Percentiles rank a stretch among this genome's conserved stretches.
These are phyloP conservation scores for Labroides dimidiatus DNA, from an alignment of 2,797 vertebrate species.

Conservation along the genomic window DNA sequence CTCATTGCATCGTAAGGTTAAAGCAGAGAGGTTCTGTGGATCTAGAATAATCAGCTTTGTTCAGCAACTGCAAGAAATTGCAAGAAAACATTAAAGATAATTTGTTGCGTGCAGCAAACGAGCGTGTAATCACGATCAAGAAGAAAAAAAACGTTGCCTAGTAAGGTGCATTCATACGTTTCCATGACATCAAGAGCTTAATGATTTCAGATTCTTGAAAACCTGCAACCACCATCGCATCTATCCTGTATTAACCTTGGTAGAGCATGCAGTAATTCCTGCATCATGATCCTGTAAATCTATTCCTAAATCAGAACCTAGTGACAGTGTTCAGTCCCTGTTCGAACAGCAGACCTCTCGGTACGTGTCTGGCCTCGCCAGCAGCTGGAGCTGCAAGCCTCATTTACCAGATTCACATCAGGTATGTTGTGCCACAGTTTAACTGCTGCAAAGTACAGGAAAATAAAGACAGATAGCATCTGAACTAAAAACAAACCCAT, in stretches of 20 bases:
- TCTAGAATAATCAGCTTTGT: constrained; percentile 8
- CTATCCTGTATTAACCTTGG: constrained; percentile 14
- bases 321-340: constrained; percentile 39
- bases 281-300: constrained; percentile 12
- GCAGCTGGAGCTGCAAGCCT: constrained; percentile 78
- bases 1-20: constrained; percentile 1
- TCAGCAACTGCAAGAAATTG: constrained; percentile 24
- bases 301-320: constrained; percentile 41
- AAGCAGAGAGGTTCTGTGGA: constrained; percentile 3
- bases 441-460: constrained; percentile 82
- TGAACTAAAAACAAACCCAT: constrained; percentile 78
- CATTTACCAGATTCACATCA: constrained; percentile 83
- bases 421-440: constrained; percentile 72
- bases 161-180: neutral
- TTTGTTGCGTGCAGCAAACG: neutral
- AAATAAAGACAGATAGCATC: constrained; percentile 81
- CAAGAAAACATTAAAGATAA: constrained; percentile 1
- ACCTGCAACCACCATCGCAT: neutral
- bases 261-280: neutral
- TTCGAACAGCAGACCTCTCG: constrained; percentile 50
- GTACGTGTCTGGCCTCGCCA: constrained; percentile 66
- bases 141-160: neutral
- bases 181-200: constrained; percentile 16
- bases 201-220: neutral
- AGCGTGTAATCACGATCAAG: neutral